Percentiles rank a stretch among this genome's conserved stretches.
Conservation (phyloP, 2,888 invertebrate genomes). For the Drosophila borborema region DNA sequence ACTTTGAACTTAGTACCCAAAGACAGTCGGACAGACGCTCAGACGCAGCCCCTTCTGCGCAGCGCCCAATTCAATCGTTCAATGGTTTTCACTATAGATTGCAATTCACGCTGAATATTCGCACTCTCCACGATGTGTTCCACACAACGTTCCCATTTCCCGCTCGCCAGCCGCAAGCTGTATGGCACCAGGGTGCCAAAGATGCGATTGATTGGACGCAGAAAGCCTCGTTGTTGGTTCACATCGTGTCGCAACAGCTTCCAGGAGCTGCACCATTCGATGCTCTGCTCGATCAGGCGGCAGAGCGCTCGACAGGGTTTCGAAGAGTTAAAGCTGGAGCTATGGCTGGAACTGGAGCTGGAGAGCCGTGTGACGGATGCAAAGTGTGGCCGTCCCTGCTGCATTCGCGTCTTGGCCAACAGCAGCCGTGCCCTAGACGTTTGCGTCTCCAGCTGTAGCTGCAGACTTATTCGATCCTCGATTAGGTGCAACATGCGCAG, state of each 20-base stretch:
- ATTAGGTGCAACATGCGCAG: conserved; percentile 47
- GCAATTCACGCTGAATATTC: conserved; percentile 47
- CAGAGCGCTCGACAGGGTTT: conserved; percentile 39
- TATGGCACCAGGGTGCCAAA: conserved; percentile 51
- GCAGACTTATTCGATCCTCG: conserved; percentile 36
- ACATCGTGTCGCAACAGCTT: conserved; percentile 31
- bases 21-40: neutral
- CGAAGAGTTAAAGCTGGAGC: neutral
- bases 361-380: conserved; percentile 23
- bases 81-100: conserved; percentile 34
- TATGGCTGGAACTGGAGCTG: conserved; percentile 7
- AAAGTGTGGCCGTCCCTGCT: conserved; percentile 34
- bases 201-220: conserved; percentile 44
- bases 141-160: conserved; percentile 50
- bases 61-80: conserved; percentile 31
- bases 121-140: conserved; percentile 44
- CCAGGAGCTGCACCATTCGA: conserved; percentile 12
- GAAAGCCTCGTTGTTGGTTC: conserved; percentile 6
- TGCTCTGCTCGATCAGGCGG: conserved; percentile 36
- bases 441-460: conserved; percentile 28
- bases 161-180: conserved; percentile 38
- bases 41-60: conserved; percentile 4
- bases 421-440: conserved; percentile 32
- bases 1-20: conserved; percentile 50
- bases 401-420: conserved; percentile 52